Evolutionary conservation across 2,888 invertebrate genomes (phyloP), one percentile per base, ranked within the genome.

Genomic region (Oegoconia quadripuncta): DNA sequence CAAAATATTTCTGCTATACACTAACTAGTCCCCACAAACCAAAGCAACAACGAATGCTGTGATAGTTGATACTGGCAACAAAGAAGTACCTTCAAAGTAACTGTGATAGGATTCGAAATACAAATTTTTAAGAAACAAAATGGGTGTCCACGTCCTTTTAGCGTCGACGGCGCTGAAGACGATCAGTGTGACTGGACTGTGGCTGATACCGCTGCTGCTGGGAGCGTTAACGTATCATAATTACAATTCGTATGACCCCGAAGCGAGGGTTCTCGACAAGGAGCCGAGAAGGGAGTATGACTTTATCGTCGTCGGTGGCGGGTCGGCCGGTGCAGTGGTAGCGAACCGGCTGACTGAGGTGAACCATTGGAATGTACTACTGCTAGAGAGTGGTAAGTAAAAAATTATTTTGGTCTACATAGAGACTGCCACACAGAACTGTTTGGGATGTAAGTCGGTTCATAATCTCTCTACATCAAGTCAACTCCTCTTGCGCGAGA

Each of bases 301-400:
- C 66, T 96, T 96, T 62, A 88, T 96, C 16, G 89, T 96, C 1
- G 89, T 96, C 3, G 96, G 96, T 2, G 95, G 93, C 1, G 97
- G 97, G 1, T 95, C 96, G 0, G 97, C 97, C 0, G 97, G 97
- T 0, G 95, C 96, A 0, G 97, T 97, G 1, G 90, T 97, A 1
- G 96, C 97, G 6, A 95, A 90, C 64, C 89, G 97, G 12, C 77
- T 96, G 30, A 93, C 93, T 11, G 96, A 96, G 74, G 83, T 94
- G 27, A 88, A 90, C 3, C 86, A 90, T 28, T 95, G 95, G 95
- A 93, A 91, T 46, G 91, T 95, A 1, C 84, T 96, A 18, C 83
- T 96, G 4, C 73, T 96, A 34, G 96, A 96, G 79, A 95, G 94
- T 28, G 88, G 88, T 88, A 60, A 67, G 75, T 52, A 4, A 3